These are phyloP conservation scores for Cinclus cinclus DNA, from an alignment of 2,113 vertebrate species.

Conservation along the genomic window DNA sequence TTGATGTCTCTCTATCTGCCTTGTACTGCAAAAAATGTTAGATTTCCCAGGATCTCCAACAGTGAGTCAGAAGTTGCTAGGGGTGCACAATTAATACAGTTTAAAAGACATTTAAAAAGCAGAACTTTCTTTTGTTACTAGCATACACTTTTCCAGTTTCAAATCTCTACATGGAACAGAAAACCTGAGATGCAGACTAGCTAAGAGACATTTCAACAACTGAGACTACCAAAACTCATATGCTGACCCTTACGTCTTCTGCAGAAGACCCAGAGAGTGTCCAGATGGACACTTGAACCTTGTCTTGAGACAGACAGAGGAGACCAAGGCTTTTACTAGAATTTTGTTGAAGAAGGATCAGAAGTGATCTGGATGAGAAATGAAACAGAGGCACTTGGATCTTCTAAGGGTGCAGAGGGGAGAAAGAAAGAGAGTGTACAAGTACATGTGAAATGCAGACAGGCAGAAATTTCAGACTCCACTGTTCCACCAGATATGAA, in stretches of 20 bases:
- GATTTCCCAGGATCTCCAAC: not conserved
- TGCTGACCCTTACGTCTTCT: not conserved
- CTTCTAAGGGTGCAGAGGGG: not conserved
- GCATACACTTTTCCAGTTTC: not conserved
- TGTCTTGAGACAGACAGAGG: not conserved
- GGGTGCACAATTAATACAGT: not conserved
- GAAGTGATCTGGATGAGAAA: not conserved
- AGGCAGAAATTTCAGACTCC: not conserved
- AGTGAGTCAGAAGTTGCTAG: not conserved
- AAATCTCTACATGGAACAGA: not conserved
- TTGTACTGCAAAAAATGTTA: not conserved
- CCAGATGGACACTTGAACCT: not conserved
- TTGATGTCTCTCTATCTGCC: not conserved
- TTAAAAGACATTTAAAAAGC: not conserved
- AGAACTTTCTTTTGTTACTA: not conserved
- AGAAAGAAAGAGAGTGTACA: not conserved
- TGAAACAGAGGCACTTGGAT: not conserved
- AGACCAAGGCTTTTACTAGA: not conserved
- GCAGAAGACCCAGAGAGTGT: not conserved
- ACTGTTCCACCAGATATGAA: not conserved
- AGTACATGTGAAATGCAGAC: not conserved
- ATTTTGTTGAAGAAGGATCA: not conserved
- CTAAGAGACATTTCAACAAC: not conserved
- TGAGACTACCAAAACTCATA: not conserved
- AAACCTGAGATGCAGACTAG: not conserved